Percentiles rank a stretch among this genome's conserved stretches.
phyloP scores from a whole-genome alignment of 1,140 invertebrate genomes.

The Aricia agestis region DNA sequence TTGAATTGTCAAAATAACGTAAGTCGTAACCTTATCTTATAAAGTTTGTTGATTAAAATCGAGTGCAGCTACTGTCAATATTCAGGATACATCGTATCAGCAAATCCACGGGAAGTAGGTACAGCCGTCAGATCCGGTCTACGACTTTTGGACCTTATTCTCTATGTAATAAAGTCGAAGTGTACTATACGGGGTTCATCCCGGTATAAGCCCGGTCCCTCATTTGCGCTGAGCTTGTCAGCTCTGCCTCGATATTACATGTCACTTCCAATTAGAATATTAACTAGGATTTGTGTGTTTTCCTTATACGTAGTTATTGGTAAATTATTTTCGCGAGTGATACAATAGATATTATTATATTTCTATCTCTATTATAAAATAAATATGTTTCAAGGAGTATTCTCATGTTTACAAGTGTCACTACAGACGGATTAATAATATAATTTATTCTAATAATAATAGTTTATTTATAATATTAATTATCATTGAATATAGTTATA shows the following conservation, averaged over 20 bases:
- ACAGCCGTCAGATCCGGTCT: not conserved
- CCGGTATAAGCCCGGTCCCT: slow-evolving; percentile 9
- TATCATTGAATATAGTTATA: no score
- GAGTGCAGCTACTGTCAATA: not conserved
- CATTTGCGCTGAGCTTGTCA: not conserved
- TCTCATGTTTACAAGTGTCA: no score
- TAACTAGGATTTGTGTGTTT: slow-evolving; percentile 4
- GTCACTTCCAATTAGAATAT: slow-evolving; percentile 5
- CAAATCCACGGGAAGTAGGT: not conserved
- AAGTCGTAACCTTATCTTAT: no score
- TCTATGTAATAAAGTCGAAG: not conserved
- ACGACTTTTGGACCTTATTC: not conserved
- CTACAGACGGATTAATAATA: no score
- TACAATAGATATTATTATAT: not conserved
- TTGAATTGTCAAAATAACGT: no score
- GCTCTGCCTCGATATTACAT: slow-evolving; percentile 13
- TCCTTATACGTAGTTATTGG: not conserved
- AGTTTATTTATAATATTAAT: no score
- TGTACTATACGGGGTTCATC: not conserved
- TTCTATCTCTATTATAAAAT: no score
- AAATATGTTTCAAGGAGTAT: no score
- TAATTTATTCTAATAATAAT: no score
- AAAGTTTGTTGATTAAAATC: not conserved
- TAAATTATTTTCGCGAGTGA: not conserved
- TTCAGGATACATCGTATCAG: slow-evolving; percentile 14